Evolutionary conservation across 2,888 invertebrate genomes (phyloP), one percentile per base, ranked within the genome.

Genomic region (Dione vanillae): DNA sequence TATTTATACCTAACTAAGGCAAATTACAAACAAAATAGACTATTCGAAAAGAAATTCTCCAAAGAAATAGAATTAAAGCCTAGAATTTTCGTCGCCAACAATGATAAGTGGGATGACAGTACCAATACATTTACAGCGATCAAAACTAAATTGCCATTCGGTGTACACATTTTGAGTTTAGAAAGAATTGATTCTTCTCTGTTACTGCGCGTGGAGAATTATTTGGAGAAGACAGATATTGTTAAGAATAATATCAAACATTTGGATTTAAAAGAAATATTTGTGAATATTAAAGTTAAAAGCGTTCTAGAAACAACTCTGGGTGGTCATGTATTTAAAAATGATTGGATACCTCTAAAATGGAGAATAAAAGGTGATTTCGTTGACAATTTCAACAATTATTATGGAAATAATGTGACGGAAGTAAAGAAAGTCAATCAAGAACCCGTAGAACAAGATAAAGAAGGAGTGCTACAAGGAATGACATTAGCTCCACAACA

Each of bases 151-250:
- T 78, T 97, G 0, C 97, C 97, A 0, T 82, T 94, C 1, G 96
- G 96, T 54, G 92, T 97, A 0, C 96, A 97, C 76, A 85, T 98
- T 49, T 87, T 98, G 52, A 97, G 96, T 0, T 81, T 97, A 40
- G 97, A 98, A 80, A 95, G 96, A 1, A 97, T 96, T 96, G 94
- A 94, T 56, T 87, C 89, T 0, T 92, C 93, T 1, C 78, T 96
- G 7, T 85, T 98, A n/a, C 77, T 98, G 3, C 94, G 98, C 49
- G 82, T 98, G 1, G 98, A 98, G 82, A 97, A 98, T 82, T 94
- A 96, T 77, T 94, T 96, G 65, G 96, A 97, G 81, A 93, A 91
- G 41, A 85, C 90, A 0, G 97, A 97, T 43, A 71, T 76, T 69
- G 79, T 82, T 0, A 88, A 92, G n/a, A 95, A 95, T 0, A 87